Evolutionary conservation across 2,113 vertebrate species (phyloP), one percentile per base, ranked within the genome.

Genomic region (Oreotrochilus melanogaster): DNA sequence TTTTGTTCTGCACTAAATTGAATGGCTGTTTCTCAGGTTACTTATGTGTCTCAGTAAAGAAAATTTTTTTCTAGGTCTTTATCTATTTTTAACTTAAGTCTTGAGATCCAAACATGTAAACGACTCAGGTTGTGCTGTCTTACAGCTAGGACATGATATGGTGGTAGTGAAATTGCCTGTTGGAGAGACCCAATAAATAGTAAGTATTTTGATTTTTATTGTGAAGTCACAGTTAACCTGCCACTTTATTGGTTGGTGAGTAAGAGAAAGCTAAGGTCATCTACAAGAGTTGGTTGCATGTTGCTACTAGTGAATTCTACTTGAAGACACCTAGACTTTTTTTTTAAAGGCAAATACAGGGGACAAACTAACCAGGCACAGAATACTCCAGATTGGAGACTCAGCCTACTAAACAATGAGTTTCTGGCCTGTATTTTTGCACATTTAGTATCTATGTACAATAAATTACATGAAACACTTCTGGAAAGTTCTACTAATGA

Each of bases 391-490:
- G 48, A 23, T 39, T 88, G 57, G 33, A 47, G 18, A 67, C 5
- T 48, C 14, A 2, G 24, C 6, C 6, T 33, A 43, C 15, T 67
- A 9, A 78, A n/a, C 7, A 48, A 58, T 18, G 1, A 7, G 0
- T 9, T 83, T 73, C 3, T 22, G 6, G 12, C 10, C 22, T 69
- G 7, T 35, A 11, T 18, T 61, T 89, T 42, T 62, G 15, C 28
- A 5, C 2, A 1, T 35, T 43, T 42, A 18, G 51, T 9, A 70
- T 22, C 31, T 11, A 27, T 6, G 14, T 8, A 45, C n/a, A 78
- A 81, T 1, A 70, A 82, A 24, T 10, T 3, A 31, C 2, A 19
- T 1, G 0, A 33, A 24, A 22, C 1, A 2, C 4, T 47, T 72
- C 43, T 53, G 42, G 25, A n/a, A 83, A 73, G 8, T 19, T 23